phyloP scores from a whole-genome alignment of 2,113 vertebrate genomes.

The Spheniscus mendiculus region DNA sequence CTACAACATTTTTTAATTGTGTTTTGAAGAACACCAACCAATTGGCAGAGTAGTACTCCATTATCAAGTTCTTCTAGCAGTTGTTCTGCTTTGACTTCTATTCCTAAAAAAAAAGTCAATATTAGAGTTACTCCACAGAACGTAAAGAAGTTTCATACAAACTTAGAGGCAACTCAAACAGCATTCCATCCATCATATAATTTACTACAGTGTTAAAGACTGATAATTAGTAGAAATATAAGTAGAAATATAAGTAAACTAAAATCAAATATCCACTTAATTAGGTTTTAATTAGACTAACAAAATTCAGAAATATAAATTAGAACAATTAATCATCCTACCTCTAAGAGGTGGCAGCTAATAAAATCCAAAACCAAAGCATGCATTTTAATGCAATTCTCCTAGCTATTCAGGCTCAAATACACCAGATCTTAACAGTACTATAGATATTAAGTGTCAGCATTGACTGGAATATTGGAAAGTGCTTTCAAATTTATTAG shows the following conservation, averaged over 20 bases:
- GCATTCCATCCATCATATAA: neutral
- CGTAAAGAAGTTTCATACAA: neutral
- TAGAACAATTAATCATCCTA: neutral
- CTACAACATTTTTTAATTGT: conserved; percentile 79
- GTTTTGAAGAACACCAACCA: conserved; percentile 86
- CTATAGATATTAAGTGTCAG: neutral
- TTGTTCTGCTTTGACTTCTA: conserved; percentile 82
- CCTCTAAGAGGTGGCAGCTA: neutral
- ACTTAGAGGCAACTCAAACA: neutral
- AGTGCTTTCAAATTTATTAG: neutral
- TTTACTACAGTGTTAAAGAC: neutral
- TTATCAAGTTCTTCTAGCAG: conserved; percentile 86
- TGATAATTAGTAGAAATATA: neutral
- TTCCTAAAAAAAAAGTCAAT: conserved; percentile 58
- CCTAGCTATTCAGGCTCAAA: neutral
- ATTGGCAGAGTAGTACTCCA: conserved; percentile 82
- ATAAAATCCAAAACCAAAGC: neutral
- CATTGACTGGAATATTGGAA: neutral
- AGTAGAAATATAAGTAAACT: neutral
- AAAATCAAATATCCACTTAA: neutral
- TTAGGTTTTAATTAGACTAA: neutral
- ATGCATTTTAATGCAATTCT: neutral
- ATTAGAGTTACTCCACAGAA: neutral
- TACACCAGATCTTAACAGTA: neutral
- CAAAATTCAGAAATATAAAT: neutral